These are phyloP conservation scores for Lepidotrigona ventralis DNA, from an alignment of 1,140 invertebrate species.

Conservation along the genomic window DNA sequence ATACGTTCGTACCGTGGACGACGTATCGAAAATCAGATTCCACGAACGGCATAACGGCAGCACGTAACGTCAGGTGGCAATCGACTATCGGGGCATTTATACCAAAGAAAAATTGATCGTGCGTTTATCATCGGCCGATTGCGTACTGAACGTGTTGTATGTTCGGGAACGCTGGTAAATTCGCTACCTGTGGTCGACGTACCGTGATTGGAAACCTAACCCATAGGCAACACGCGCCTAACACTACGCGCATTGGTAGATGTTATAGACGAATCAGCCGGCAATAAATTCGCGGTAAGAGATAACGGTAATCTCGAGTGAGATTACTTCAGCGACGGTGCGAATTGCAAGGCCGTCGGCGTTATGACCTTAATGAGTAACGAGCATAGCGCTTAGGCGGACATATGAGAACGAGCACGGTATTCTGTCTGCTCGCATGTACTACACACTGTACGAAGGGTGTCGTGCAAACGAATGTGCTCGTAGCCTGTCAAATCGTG, in stretches of 20 bases:
- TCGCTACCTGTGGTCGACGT: conserved; percentile 7
- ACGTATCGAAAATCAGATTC: conserved; percentile 1
- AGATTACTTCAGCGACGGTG: conserved; percentile 64
- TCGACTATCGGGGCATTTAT: conserved; percentile 14
- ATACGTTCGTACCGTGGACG: not conserved
- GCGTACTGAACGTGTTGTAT: conserved; percentile 37
- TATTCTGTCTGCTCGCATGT: conserved; percentile 36
- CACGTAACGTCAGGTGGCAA: not conserved
- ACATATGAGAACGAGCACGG: conserved; percentile 43
- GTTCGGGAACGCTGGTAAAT: not conserved
- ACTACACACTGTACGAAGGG: conserved; percentile 30
- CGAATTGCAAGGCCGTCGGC: conserved; percentile 72
- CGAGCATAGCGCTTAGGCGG: conserved; percentile 59
- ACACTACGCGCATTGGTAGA: conserved; percentile 5
- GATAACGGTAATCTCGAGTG: conserved; percentile 64
- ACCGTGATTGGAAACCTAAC: conserved; percentile 29
- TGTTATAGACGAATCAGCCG: conserved; percentile 56
- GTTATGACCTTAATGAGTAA: conserved; percentile 76
- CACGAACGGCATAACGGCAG: not conserved
- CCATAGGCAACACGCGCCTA: conserved; percentile 14
- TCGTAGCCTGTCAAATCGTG: conserved; percentile 59
- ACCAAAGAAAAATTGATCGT: not conserved
- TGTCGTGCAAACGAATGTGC: conserved; percentile 41
- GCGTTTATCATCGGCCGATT: not conserved
- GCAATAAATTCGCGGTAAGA: conserved; percentile 58